Evolutionary conservation across 2,888 invertebrate species (phyloP).

Genomic region (Tipula lateralis): DNA sequence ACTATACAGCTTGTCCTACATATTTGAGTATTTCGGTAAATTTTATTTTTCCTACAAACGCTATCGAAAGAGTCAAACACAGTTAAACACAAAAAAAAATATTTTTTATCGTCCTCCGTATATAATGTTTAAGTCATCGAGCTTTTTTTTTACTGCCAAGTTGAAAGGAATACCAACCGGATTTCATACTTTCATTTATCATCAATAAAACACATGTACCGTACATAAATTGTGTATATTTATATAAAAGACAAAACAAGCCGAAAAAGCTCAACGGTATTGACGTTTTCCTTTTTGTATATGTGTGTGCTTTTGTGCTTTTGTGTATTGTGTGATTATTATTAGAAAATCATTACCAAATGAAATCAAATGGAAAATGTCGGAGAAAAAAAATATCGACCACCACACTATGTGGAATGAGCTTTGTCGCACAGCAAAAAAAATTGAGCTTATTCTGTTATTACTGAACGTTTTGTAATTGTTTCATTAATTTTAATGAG

Average conservation of each 20-base stretch:
- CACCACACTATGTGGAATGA: background rate
- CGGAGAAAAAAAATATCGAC: background rate
- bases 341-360: background rate
- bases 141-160: background rate
- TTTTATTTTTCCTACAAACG: background rate
- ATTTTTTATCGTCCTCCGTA: background rate
- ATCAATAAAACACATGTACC: conserved; percentile 19
- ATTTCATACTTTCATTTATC: background rate
- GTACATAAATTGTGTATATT: background rate
- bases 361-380: conserved; percentile 1
- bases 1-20: background rate
- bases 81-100: background rate
- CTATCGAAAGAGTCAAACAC: background rate
- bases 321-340: background rate
- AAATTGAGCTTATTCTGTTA: background rate
- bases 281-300: background rate
- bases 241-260: background rate
- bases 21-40: background rate
- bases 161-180: background rate
- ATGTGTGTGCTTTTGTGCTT: background rate
- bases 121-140: background rate
- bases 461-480: background rate
- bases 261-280: background rate
- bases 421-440: background rate
- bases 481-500: conserved; percentile 24